Conservation (phyloP, 2,888 invertebrate species). For the Drosophila sordidula region DNA sequence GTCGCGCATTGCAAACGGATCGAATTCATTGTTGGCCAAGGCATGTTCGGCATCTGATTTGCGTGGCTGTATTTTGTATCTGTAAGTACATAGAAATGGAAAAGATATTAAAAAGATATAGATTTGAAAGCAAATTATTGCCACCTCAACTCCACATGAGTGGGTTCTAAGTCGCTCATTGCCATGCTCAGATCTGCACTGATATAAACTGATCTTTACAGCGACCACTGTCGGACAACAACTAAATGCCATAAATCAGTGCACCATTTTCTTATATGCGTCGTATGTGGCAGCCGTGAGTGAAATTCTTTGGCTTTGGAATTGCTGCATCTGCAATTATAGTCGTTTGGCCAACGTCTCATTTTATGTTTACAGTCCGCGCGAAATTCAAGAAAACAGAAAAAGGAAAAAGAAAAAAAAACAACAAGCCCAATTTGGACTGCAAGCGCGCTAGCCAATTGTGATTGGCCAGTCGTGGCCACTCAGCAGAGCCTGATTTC, state of each 20-base stretch:
- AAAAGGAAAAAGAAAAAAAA: slow-evolving; percentile 9
- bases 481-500: slow-evolving; percentile 62
- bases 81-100: slow-evolving; percentile 39
- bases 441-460: slow-evolving; percentile 32
- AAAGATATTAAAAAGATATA: neutral
- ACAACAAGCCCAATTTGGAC: slow-evolving; percentile 37
- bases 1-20: slow-evolving; percentile 91
- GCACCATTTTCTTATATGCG: slow-evolving; percentile 68
- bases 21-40: slow-evolving; percentile 86
- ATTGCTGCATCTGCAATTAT: slow-evolving; percentile 81
- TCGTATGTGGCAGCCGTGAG: slow-evolving; percentile 43
- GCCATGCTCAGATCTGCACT: slow-evolving; percentile 19
- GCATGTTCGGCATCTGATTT: slow-evolving; percentile 87
- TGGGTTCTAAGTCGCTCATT: slow-evolving; percentile 45
- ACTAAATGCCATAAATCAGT: slow-evolving; percentile 49
- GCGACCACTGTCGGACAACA: slow-evolving; percentile 24
- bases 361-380: slow-evolving; percentile 34
- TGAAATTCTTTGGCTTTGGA: slow-evolving; percentile 67
- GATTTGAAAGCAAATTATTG: neutral
- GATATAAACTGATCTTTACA: slow-evolving; percentile 19
- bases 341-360: slow-evolving; percentile 47
- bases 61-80: slow-evolving; percentile 83
- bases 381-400: neutral
- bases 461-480: slow-evolving; percentile 41
- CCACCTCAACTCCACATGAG: slow-evolving; percentile 67